phyloP scores from a whole-genome alignment of 2,888 invertebrate genomes.

The Pasiphila rectangulata region DNA sequence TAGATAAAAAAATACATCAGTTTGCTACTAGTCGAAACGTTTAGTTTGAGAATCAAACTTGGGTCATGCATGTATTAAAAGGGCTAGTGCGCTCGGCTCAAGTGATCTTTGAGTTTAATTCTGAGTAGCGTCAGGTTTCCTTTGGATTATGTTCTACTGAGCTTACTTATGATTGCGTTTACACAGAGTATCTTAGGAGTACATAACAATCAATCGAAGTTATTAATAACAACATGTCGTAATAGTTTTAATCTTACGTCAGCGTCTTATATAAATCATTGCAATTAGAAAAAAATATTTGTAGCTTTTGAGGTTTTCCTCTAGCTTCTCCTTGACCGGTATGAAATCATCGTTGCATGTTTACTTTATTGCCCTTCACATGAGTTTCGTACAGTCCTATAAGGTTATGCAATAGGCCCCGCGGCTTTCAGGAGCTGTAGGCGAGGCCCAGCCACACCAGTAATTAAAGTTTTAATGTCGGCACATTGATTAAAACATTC shows the following conservation, averaged over 20 bases:
- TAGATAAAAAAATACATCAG: not conserved
- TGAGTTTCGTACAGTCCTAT: conserved; percentile 53
- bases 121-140: not conserved
- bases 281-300: conserved; percentile 38
- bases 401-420: conserved; percentile 54
- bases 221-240: conserved; percentile 33
- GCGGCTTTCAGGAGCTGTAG: conserved; percentile 50
- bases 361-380: conserved; percentile 64
- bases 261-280: conserved; percentile 30
- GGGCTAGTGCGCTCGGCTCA: not conserved
- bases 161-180: conserved; percentile 36
- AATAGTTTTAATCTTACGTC: conserved; percentile 39
- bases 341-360: conserved; percentile 69
- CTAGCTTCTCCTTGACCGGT: conserved; percentile 66
- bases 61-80: not conserved
- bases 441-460: conserved; percentile 29
- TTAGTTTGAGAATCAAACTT: not conserved
- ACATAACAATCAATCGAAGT: conserved; percentile 35
- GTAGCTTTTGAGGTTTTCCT: conserved; percentile 51
- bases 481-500: conserved; percentile 54
- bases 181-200: conserved; percentile 25
- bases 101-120: no score
- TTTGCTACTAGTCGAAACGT: not conserved
- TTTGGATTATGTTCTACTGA: not conserved
- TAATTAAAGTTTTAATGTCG: conserved; percentile 50